Base-by-base conservation (phyloP, 2,113 vertebrate species). In the Protomyctophum bolini region DNA sequence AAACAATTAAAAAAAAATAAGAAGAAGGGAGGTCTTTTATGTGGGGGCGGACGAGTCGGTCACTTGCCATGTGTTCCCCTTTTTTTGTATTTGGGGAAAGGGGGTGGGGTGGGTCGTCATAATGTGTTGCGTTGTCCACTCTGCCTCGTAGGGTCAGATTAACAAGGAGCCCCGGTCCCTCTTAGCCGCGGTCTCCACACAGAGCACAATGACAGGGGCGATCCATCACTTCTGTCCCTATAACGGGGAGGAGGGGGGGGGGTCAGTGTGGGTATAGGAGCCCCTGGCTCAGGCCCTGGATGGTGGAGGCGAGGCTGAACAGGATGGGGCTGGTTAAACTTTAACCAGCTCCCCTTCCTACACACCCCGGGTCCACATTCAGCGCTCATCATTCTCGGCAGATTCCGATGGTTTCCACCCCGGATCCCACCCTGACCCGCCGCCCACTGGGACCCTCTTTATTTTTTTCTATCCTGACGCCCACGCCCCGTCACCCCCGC, bases 291-390 rank as follows among this genome's bases (percentile, higher is more conserved):
- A 78, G 65, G 69, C 83, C 83, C 33, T 79, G 72, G 74, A 79
- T 86, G 80, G 86, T 79, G 75, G 75, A 84, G 79, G 70, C 54
- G 55, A 71, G 9, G n/a, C 76, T 63, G 84, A 88, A 77, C 86
- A 90, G 94, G 93, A 94, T 89, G 89, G 91, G 84, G 85, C 93
- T 95, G 92, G 97, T 98, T 98, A 98, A 98, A 97, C 87, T 96
- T 98, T 97, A 96, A 97, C 96, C 94, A 94, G 92, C 84, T 88
- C 86, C 80, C 49, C 90, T 90, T 91, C 91, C 91, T 88, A 91
- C 91, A 87, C 90, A 84, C 81, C 87, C 76, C 80, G 76, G 72
- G 33, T 75, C 73, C 70, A 68, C 84, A 88, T 87, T 87, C 82
- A 88, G 61, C 49, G 54, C 68, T 66, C 64, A 80, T 90, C 86